Base-by-base conservation (phyloP, 2,113 vertebrate species). In the Opisthocomus hoazin region DNA sequence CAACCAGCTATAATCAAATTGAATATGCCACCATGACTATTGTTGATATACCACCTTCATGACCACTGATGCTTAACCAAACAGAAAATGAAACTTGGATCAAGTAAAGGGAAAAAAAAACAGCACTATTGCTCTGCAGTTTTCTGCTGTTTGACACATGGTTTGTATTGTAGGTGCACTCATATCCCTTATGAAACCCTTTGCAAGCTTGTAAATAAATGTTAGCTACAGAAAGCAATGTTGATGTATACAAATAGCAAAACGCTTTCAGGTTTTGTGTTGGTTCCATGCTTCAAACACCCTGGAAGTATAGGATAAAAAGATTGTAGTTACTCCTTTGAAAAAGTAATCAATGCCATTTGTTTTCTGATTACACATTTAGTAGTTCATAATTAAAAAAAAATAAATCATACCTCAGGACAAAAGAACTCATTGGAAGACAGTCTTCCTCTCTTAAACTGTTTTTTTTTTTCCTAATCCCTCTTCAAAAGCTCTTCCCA, bases 141-240 rank as follows among this genome's bases (percentile, higher is more conserved):
- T 53, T 94, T 92, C 77, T 87, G 58, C 63, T 27, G 13, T 65
- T 84, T 94, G 71, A 96, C 95, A 97, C 84, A 92, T 96, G 95
- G 82, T 96, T 97, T 97, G 54, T 80, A 84, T 95, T 94, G 91
- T 91, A 96, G 71, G 76, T 93, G 50, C 70, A 83, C 15, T 9
- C 76, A 78, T 60, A 94, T 46, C 48, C 63, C 57, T 88, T 82
- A 58, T 23, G 65, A 94, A 95, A 92, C 43, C 34, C 34, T 92
- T 78, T 85, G 46, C 16, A 89, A 87, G 27, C 48, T 71, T 89
- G 87, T 92, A 94, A 96, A 90, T 90, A 94, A 97, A 96, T 36
- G 30, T 60, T 91, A 75, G 73, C 53, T 84, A 73, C 36, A 90
- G 46, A 84, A 22, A 79, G 2, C 41, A 79, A 71, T 23, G 61